Evolutionary conservation across 2,888 invertebrate species (phyloP).

Genomic region (Lasioglossum figueresi): DNA sequence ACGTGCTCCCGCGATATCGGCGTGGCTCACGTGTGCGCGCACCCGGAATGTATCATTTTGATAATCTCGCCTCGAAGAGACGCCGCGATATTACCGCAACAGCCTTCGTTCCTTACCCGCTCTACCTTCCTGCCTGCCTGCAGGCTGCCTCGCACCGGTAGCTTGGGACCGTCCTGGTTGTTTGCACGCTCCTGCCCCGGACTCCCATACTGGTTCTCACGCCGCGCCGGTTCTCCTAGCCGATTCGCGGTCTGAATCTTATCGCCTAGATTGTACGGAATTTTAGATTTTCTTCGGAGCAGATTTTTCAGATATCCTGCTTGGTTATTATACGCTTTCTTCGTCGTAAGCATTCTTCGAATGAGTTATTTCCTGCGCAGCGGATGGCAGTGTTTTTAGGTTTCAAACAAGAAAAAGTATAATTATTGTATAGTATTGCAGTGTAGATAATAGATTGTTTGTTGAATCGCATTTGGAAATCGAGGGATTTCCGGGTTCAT

Average conservation of each 20-base stretch:
- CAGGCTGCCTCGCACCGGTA: conserved; percentile 21
- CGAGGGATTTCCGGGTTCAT: neutral
- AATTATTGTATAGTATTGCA: neutral
- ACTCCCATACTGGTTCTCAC: conserved; percentile 19
- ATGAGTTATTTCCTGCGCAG: too few species aligned
- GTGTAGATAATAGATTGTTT: neutral
- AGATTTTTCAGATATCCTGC: neutral
- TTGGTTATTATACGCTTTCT: too few species aligned
- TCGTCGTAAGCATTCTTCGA: too few species aligned
- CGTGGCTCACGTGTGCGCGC: conserved; percentile 36
- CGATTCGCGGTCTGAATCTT: neutral
- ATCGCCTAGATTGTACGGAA: neutral
- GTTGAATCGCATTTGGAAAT: neutral
- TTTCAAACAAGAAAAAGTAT: too few species aligned
- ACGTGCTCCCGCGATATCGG: conserved; percentile 42
- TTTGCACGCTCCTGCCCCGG: conserved; percentile 10
- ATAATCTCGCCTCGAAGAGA: conserved; percentile 47
- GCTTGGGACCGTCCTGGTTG: conserved; percentile 21
- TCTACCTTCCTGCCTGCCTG: neutral
- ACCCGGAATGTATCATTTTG: conserved; percentile 52
- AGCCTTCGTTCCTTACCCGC: neutral
- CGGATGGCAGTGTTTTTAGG: too few species aligned
- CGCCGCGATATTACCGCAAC: conserved; percentile 36
- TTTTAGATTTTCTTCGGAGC: neutral
- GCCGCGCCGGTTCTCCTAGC: neutral